These are phyloP conservation scores for Pseudolycoriella hygida DNA, from an alignment of 2,888 invertebrate genomes.

Conservation along the genomic window DNA sequence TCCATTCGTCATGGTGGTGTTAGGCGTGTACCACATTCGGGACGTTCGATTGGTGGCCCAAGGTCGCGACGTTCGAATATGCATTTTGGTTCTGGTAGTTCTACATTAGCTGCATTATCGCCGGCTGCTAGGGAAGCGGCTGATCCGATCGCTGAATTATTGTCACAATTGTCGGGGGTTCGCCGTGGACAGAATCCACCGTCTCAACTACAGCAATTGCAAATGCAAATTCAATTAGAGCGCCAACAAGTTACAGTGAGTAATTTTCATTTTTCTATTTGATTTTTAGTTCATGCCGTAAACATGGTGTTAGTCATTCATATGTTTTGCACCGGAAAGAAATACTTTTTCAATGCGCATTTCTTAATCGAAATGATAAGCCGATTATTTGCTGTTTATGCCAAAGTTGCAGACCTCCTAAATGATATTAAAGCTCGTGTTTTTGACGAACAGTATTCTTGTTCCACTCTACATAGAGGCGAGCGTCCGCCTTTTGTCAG, in stretches of 20 bases:
- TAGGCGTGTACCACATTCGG: constrained; percentile 63
- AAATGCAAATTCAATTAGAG: constrained; percentile 88
- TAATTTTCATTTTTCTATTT: constrained; percentile 6
- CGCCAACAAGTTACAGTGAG: constrained; percentile 63
- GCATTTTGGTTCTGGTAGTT: constrained; percentile 80
- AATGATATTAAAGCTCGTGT: too few species aligned
- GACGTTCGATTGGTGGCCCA: constrained; percentile 53
- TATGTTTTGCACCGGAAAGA: too few species aligned
- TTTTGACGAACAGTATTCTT: too few species aligned
- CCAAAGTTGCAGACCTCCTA: too few species aligned
- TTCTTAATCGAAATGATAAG: too few species aligned
- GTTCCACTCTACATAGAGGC: too few species aligned
- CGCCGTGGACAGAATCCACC: constrained; percentile 47
- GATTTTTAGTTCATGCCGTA: too few species aligned
- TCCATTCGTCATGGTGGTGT: constrained; percentile 56
- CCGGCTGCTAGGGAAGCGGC: constrained; percentile 76
- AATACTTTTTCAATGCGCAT: too few species aligned
- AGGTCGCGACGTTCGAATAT: constrained; percentile 80
- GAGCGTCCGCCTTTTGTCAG: too few species aligned
- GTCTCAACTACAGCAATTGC: constrained; percentile 78
- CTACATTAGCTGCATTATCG: constrained; percentile 66
- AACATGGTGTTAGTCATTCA: too few species aligned
- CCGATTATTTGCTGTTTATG: too few species aligned
- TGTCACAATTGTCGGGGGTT: constrained; percentile 89
- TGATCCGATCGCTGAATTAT: constrained; percentile 89